These are phyloP conservation scores for Hydropotes inermis DNA, from an alignment of 2,113 vertebrate species.

Conservation along the genomic window DNA sequence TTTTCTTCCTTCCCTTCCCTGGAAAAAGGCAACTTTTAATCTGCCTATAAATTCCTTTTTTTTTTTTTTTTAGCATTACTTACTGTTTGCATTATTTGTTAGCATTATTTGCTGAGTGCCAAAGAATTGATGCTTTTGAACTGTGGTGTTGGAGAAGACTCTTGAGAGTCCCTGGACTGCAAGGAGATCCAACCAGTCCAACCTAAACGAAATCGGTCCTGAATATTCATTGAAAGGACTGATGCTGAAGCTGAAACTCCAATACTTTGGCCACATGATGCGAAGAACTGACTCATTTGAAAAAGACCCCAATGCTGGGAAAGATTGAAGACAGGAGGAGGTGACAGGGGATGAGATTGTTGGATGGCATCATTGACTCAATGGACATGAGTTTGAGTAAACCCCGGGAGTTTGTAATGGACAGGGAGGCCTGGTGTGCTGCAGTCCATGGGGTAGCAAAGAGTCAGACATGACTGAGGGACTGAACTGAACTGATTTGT, in stretches of 20 bases:
- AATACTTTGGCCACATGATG: background rate
- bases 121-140: background rate
- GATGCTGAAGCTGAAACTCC: background rate
- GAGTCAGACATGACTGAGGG: background rate
- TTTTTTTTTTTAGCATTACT: background rate
- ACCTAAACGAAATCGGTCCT: background rate
- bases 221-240: background rate
- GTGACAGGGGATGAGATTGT: background rate
- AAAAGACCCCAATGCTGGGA: background rate
- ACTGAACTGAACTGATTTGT: background rate
- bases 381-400: background rate
- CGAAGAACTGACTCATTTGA: background rate
- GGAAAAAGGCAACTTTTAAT: background rate
- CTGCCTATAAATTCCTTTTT: background rate
- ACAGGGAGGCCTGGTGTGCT: background rate
- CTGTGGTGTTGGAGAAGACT: background rate
- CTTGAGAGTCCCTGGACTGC: background rate
- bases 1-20: background rate
- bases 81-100: background rate
- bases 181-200: background rate
- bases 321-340: background rate
- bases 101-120: background rate
- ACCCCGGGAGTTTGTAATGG: background rate
- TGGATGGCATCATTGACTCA: background rate
- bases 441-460: background rate